Percentiles rank a stretch among this genome's conserved stretches.
phyloP scores from a whole-genome alignment of 2,888 invertebrate species.

The Leptarthrus brevirostris region DNA sequence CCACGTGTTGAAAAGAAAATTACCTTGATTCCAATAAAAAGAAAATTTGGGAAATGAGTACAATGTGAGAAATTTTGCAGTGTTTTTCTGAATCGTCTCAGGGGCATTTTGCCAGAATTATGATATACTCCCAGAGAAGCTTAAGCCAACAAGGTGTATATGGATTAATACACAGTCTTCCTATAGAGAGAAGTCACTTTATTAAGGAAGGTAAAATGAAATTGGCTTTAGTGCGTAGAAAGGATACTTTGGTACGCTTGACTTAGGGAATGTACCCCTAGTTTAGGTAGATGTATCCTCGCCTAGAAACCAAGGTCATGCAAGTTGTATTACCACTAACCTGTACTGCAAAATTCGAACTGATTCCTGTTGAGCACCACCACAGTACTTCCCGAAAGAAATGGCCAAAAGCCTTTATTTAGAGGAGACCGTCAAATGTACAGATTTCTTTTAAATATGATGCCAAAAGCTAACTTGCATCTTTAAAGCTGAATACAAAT shows the following conservation, averaged over 20 bases:
- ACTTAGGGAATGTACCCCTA: neutral
- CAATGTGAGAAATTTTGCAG: conserved; percentile 17
- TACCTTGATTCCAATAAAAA: conserved; percentile 22
- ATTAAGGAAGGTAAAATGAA: conserved; percentile 16
- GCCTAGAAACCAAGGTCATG: no score
- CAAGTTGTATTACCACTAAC: conserved; percentile 13
- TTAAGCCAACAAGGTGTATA: conserved; percentile 20
- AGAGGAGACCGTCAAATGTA: conserved; percentile 11
- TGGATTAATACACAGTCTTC: conserved; percentile 24
- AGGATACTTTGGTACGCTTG: conserved; percentile 1
- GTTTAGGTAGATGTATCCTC: no score
- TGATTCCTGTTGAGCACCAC: neutral
- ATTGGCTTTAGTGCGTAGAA: conserved; percentile 5
- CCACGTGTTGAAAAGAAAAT: no score
- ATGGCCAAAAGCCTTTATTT: conserved; percentile 4
- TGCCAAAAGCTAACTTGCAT: neutral
- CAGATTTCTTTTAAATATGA: conserved; percentile 15
- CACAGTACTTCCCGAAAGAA: no score
- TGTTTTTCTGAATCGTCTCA: neutral
- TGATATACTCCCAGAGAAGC: neutral
- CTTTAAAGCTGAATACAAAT: conserved; percentile 34
- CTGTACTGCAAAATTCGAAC: neutral
- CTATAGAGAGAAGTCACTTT: conserved; percentile 31
- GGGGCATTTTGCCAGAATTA: conserved; percentile 7
- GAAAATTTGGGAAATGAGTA: conserved; percentile 27